Evolutionary conservation across 2,113 vertebrate species (phyloP).

Genomic region (Elanoides forficatus): DNA sequence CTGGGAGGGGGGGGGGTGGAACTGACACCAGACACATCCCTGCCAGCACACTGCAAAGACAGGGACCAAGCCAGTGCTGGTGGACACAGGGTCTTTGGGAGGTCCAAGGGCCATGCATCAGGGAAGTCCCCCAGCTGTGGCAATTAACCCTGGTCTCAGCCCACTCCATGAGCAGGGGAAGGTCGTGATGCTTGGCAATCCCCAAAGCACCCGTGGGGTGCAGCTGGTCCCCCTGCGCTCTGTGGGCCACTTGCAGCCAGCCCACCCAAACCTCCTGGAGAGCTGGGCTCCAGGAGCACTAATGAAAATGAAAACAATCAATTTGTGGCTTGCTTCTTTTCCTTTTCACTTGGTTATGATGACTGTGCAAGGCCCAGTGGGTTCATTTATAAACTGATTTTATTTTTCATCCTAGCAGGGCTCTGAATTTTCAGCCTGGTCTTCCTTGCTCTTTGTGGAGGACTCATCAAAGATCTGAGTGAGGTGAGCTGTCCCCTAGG

Average conservation of each 20-base stretch:
- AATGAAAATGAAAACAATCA: neutral
- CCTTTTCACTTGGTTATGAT: neutral
- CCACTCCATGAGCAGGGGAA: neutral
- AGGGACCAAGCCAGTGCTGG: accelerated
- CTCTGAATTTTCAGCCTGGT: neutral
- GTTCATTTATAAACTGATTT: neutral
- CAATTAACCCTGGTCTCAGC: neutral
- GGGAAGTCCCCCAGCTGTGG: neutral
- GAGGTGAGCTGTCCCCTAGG: neutral
- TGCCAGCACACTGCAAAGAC: neutral
- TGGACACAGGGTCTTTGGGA: neutral
- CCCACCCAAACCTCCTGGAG: neutral
- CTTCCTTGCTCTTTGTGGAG: neutral
- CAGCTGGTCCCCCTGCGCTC: accelerated
- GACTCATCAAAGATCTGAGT: accelerated
- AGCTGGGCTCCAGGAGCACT: neutral
- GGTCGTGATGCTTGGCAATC: accelerated
- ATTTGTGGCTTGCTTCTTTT: neutral
- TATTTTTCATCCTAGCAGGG: neutral
- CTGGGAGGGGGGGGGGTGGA: no score
- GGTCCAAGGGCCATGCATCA: accelerated
- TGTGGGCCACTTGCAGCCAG: neutral
- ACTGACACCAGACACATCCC: neutral
- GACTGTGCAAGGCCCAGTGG: neutral
- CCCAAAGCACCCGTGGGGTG: accelerated